Conservation (phyloP, 1,140 invertebrate genomes). For the Heterodera carotae region DNA sequence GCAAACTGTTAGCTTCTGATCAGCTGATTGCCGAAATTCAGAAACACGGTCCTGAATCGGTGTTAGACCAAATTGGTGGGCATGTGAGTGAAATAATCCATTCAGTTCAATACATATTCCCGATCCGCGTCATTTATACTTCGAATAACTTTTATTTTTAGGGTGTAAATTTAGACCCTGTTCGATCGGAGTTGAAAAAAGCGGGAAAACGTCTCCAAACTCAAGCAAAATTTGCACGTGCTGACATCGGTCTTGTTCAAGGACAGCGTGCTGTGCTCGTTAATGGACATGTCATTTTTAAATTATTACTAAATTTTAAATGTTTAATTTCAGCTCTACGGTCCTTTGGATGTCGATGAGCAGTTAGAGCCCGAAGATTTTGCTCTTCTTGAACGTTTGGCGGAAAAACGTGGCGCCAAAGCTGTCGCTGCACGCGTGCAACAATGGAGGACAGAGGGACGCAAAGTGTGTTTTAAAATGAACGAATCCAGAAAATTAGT, state of each 20-base stretch:
- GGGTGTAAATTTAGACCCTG: constrained; percentile 68
- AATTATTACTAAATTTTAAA: not conserved
- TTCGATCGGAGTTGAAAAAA: constrained; percentile 60
- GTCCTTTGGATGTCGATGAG: constrained; percentile 78
- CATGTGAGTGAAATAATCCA: constrained; percentile 59
- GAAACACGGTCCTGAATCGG: constrained; percentile 55
- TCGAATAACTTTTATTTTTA: not conserved
- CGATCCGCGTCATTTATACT: too few species aligned
- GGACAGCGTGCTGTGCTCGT: constrained; percentile 76
- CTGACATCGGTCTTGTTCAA: constrained; percentile 57
- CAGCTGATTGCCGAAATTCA: constrained; percentile 56
- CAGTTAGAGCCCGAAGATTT: constrained; percentile 88
- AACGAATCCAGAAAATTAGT: too few species aligned
- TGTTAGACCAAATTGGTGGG: constrained; percentile 66
- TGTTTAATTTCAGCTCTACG: constrained; percentile 69
- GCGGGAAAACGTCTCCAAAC: not conserved
- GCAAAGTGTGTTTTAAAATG: constrained; percentile 29
- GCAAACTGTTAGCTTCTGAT: constrained; percentile 73
- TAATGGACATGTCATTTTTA: constrained; percentile 78
- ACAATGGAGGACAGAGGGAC: constrained; percentile 50
- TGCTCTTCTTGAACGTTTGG: constrained; percentile 80
- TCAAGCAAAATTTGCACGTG: constrained; percentile 34
- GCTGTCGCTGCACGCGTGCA: constrained; percentile 49
- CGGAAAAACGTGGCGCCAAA: constrained; percentile 60
- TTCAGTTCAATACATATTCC: too few species aligned